Base-by-base conservation (phyloP, 2,113 vertebrate genomes). In the Bubo blakistoni region DNA sequence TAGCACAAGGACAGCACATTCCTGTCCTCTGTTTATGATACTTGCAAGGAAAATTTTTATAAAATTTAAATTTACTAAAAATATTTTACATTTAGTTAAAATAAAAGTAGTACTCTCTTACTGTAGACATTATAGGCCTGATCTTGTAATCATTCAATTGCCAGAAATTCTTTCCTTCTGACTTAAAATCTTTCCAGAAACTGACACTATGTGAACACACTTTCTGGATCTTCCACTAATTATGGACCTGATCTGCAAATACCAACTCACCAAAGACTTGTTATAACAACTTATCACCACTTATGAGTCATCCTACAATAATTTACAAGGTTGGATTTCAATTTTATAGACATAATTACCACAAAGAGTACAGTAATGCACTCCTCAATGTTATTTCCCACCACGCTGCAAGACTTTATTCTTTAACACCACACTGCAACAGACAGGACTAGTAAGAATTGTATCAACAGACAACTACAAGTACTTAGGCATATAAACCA, bases 131-230 rank as follows among this genome's bases (percentile, higher is more conserved):
- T 88, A 63, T 42, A 83, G 47, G 66, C 15, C 36, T 74, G 63
- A 73, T 84, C 59, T 86, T 87, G 49, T 55, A 95, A 78, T 71
- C 47, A 36, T 24, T 21, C 38, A 86, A 92, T 44, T 81, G 52
- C 40, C 65, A 91, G 38, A 88, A 94, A 96, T 93, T 96, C 79
- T 78, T 94, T 95, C 77, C 88, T 81, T 92, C 59, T 94, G 93
- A 88, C 54, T 70, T 91, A 40, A 82, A 10, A 55, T 70, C 27
- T 89, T 91, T 84, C 81, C 76, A 74, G 52, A 92, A 77, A 59
- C 34, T 74, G 49, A 24, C 26, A 52, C 51, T 78, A 11, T 44
- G 22, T 81, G 32, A 91, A 40, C 40, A 88, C 11, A 42, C 13
- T 69, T 86, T 66, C 63, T 86, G 62, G 71, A 78, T 86, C 80